Percentiles rank a stretch among this genome's conserved stretches.
Conservation (phyloP, 2,113 vertebrate genomes). For the Oncorhynchus kisutch region DNA sequence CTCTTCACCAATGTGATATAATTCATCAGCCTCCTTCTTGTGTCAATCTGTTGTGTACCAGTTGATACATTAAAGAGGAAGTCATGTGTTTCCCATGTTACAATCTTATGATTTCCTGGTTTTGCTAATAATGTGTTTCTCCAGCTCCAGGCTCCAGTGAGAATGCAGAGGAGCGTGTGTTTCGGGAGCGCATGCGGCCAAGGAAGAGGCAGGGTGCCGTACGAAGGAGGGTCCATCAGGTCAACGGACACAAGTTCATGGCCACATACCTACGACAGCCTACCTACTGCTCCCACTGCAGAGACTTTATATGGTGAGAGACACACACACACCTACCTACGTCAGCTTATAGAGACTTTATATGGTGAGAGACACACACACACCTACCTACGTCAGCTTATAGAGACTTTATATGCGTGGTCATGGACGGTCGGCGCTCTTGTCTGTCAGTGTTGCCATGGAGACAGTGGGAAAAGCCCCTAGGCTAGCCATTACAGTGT, state of each 20-base stretch:
- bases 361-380: slow-evolving; percentile 78
- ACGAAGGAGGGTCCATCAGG: slow-evolving; percentile 90
- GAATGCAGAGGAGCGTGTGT: slow-evolving; percentile 90
- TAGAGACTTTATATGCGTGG: too few species aligned
- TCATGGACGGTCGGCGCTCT: too few species aligned
- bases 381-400: neutral
- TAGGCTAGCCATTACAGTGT: too few species aligned
- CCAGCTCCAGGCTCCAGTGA: slow-evolving; percentile 75
- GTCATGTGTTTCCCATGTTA: too few species aligned
- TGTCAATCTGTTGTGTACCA: neutral
- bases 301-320: slow-evolving; percentile 86
- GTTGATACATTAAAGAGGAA: neutral
- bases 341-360: slow-evolving; percentile 95
- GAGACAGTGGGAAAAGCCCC: too few species aligned
- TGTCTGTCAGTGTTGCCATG: too few species aligned
- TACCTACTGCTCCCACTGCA: slow-evolving; percentile 95
- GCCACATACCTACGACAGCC: slow-evolving; percentile 95
- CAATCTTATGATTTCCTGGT: neutral
- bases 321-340: slow-evolving; percentile 72
- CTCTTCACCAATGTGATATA: too few species aligned
- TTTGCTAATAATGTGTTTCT: slow-evolving; percentile 12
- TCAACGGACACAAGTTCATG: slow-evolving; percentile 98
- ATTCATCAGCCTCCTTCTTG: too few species aligned
- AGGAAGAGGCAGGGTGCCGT: slow-evolving; percentile 93
- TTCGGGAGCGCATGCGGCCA: slow-evolving; percentile 90